phyloP scores from a whole-genome alignment of 1,140 invertebrate species.

The Zelostemma sp. region DNA sequence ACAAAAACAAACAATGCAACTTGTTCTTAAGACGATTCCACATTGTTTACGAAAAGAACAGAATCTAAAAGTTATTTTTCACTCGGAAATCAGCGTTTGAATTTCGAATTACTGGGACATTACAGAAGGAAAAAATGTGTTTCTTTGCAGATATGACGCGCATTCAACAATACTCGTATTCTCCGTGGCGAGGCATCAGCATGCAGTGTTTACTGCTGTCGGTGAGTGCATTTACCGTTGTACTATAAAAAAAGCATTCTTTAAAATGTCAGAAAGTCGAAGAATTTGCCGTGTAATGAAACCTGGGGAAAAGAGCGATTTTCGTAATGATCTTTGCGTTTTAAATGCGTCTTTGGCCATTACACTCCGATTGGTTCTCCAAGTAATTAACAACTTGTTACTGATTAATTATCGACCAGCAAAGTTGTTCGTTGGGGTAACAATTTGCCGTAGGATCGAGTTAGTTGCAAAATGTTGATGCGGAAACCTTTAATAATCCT shows the following conservation, averaged over 20 bases:
- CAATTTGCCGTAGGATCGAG: conserved; percentile 45
- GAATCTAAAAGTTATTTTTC: too few species aligned
- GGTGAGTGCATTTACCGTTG: conserved; percentile 33
- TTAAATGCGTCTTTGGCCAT: too few species aligned
- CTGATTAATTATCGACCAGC: conserved; percentile 52
- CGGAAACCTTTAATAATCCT: too few species aligned
- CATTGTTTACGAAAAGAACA: too few species aligned
- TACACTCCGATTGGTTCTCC: conserved; percentile 10
- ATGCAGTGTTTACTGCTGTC: conserved; percentile 49
- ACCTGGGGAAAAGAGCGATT: too few species aligned
- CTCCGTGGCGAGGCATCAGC: conserved; percentile 39
- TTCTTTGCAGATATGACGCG: conserved; percentile 53
- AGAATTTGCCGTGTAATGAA: conserved; percentile 31
- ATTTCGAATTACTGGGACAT: too few species aligned
- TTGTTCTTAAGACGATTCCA: too few species aligned
- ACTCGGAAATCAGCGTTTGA: too few species aligned
- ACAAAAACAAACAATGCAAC: too few species aligned
- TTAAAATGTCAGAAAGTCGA: conserved; percentile 17
- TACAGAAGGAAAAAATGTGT: conserved; percentile 14
- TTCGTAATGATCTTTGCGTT: too few species aligned
- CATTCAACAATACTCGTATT: conserved; percentile 38
- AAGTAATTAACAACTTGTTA: conserved; percentile 56
- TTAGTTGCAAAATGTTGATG: conserved; percentile 50
- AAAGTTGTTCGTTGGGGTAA: conserved; percentile 28
- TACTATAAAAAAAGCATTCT: not conserved